phyloP scores from a whole-genome alignment of 2,797 vertebrate species.

The Sarcoramphus papa region DNA sequence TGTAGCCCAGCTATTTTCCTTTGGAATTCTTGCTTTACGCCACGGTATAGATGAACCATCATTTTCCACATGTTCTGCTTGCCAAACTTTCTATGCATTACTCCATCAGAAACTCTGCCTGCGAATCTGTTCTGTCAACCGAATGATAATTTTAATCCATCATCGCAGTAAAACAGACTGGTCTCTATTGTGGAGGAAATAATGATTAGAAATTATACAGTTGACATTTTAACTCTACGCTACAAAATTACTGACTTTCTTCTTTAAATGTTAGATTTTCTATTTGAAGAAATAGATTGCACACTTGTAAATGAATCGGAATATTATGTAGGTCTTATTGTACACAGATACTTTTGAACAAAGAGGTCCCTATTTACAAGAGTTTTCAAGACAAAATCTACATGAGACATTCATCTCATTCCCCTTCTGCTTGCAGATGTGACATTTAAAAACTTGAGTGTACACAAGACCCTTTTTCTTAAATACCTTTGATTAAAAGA shows the following conservation, averaged over 20 bases:
- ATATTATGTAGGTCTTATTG: conserved; percentile 14
- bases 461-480: background rate
- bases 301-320: background rate
- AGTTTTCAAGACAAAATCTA: background rate
- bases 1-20: background rate
- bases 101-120: background rate
- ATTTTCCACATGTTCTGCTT: background rate
- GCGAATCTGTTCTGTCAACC: background rate
- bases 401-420: background rate
- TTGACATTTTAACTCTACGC: conserved; percentile 23
- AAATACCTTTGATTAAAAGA: background rate
- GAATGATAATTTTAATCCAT: conserved; percentile 1
- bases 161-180: background rate
- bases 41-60: background rate
- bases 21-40: background rate
- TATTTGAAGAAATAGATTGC: background rate
- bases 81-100: background rate
- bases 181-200: conserved; percentile 31
- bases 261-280: conserved; percentile 17
- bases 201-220: conserved; percentile 4
- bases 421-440: background rate
- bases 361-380: conserved; percentile 32
- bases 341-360: conserved; percentile 5
- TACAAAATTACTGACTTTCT: background rate
- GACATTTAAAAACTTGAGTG: conserved; percentile 5